Evolutionary conservation across 2,113 vertebrate species (phyloP), one percentile per base, ranked within the genome.

Genomic region (Stegastes partitus): DNA sequence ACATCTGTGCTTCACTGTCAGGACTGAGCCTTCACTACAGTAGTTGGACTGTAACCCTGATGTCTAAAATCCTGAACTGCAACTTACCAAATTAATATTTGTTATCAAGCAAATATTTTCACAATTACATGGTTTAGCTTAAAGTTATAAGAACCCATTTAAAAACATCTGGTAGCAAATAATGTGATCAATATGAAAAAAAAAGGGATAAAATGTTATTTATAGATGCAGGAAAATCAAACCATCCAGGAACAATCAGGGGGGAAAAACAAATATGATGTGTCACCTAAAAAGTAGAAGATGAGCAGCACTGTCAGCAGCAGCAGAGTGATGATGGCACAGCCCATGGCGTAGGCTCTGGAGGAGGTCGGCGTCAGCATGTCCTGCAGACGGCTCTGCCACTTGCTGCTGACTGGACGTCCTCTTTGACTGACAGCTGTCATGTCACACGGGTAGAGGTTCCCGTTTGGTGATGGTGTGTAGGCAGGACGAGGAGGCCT

Each of bases 261-360:
- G n/a, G 6, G 4, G n/a, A 47, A 50, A 6, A 49, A 11, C 14
- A 1, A 10, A 22, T 9, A 0, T 23, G 2, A 8, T 11, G 11
- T 55, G 79, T 73, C 28, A 93, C 93, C 92, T 65, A 94, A 55
- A 64, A 94, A 93, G 77, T 86, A 94, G 86, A 94, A 91, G 64
- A 94, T 91, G 25, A 93, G 84, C 8, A 86, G 21, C 18, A 92
- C 82, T 11, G 84, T 96, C 0, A 93, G 91, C 70, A 97, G 87
- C 1, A 95, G 93, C 72, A 97, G 80, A 11, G 95, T 79, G 0
- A 88, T 79, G 1, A 95, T 84, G 9, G 95, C 91, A 26, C 95
- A 91, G 66, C 95, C 87, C 86, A 95, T 92, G 44, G 91, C 73
- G 1, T 92, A 92, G 0, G 92, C 93, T 5, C 92, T 75, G 0